A percentile compares a stretch with the other conserved stretches of the same genome.
These are phyloP conservation scores for Papilio dardanus DNA, from an alignment of 1,140 invertebrate genomes.

Conservation along the genomic window DNA sequence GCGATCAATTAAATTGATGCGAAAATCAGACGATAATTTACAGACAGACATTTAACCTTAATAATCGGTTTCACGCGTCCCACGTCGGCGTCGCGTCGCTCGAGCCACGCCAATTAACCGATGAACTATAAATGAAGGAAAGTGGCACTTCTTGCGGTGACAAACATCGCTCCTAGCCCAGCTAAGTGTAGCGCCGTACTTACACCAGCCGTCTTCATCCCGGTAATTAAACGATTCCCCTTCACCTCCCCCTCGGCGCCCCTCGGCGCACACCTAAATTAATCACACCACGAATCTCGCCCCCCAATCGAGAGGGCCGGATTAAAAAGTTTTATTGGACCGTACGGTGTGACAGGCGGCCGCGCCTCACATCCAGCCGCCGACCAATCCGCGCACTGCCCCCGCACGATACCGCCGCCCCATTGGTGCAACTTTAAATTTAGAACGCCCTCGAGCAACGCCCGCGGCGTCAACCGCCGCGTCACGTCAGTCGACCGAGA, in stretches of 20 bases:
- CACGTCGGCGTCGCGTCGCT: constrained; percentile 35
- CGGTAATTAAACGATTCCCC: constrained; percentile 72
- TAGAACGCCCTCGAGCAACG: constrained; percentile 57
- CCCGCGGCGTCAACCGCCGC: constrained; percentile 68
- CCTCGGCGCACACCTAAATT: constrained; percentile 67
- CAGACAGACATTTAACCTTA: constrained; percentile 41
- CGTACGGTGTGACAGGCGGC: constrained; percentile 65
- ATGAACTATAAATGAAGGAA: constrained; percentile 78
- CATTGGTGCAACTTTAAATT: constrained; percentile 54
- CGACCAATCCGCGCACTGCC: constrained; percentile 55
- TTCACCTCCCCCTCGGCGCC: constrained; percentile 43
- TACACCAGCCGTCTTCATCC: constrained; percentile 79
- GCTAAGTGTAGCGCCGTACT: constrained; percentile 76
- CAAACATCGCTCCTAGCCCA: constrained; percentile 73
- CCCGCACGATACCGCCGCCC: constrained; percentile 43
- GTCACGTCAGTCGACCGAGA: constrained; percentile 78
- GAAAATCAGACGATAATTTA: constrained; percentile 41
- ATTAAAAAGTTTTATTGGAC: constrained; percentile 82
- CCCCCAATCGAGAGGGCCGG: constrained; percentile 74
- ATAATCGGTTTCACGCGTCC: constrained; percentile 42
- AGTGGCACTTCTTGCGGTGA: constrained; percentile 75
- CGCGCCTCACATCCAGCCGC: constrained; percentile 44
- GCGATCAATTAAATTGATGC: not conserved
- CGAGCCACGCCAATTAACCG: constrained; percentile 61
- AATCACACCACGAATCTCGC: constrained; percentile 80